These are phyloP conservation scores for Sitobion miscanthi DNA, from an alignment of 1,140 invertebrate genomes.

Conservation along the genomic window DNA sequence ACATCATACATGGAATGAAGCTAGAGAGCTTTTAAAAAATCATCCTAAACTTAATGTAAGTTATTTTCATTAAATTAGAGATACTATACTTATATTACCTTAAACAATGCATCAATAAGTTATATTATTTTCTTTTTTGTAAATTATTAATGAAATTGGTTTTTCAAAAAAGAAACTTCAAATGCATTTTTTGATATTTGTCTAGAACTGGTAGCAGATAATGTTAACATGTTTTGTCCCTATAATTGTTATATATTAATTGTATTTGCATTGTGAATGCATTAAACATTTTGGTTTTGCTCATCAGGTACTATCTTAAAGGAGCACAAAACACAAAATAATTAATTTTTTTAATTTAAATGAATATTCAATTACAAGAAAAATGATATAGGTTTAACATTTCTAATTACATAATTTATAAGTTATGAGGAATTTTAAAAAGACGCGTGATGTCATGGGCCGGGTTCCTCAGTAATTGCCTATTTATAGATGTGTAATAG, in stretches of 20 bases:
- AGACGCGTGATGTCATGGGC: no score
- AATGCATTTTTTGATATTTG: background rate
- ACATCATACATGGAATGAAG: conserved; percentile 53
- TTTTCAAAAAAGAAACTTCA: background rate
- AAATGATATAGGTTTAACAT: no score
- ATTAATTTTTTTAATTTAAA: no score
- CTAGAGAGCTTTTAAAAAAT: conserved; percentile 39
- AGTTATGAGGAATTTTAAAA: no score
- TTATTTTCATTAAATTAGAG: background rate
- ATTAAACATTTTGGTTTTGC: background rate
- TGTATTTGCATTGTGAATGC: background rate
- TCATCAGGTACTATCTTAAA: background rate
- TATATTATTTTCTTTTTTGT: no score
- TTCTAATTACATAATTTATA: no score
- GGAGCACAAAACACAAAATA: no score
- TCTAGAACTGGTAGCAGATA: background rate
- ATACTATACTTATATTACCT: background rate
- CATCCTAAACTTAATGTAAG: conserved; percentile 47
- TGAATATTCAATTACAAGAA: no score
- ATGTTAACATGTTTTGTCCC: background rate
- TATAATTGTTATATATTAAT: background rate
- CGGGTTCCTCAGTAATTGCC: no score
- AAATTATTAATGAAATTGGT: no score
- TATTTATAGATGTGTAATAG: no score
- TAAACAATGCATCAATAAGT: background rate